Conservation (phyloP, 2,888 invertebrate species). For the Lucinisca nassula region DNA sequence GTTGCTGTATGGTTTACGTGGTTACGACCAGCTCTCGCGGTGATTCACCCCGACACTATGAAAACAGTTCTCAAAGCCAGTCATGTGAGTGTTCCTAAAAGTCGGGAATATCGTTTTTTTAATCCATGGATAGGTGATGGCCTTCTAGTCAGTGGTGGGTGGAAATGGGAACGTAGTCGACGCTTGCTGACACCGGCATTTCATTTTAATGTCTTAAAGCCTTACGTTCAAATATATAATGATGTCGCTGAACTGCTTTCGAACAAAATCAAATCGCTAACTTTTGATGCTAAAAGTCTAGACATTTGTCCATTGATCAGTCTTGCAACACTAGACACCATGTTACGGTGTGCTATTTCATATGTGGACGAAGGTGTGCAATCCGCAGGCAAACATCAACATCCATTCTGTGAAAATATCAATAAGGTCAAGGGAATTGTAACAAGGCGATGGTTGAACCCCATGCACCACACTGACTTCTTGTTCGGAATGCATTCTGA, state of each 20-base stretch:
- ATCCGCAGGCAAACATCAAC: neutral
- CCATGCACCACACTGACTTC: no score
- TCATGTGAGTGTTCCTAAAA: no score
- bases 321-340: constrained; percentile 24
- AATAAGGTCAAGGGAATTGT: no score
- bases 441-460: no score
- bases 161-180: neutral
- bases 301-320: constrained; percentile 30
- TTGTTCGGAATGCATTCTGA: no score
- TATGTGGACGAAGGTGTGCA: constrained; percentile 38
- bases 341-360: constrained; percentile 37
- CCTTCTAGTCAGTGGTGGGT: neutral
- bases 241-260: neutral
- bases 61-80: no score
- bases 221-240: neutral
- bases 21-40: no score
- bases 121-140: neutral
- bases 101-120: no score
- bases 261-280: neutral
- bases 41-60: no score
- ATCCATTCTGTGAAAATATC: no score
- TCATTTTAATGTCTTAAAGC: constrained; percentile 2
- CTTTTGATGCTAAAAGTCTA: neutral
- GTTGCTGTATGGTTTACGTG: no score
- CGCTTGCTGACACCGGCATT: neutral